Base-by-base conservation (phyloP, 2,113 vertebrate species). In the Pteruthius melanotis region DNA sequence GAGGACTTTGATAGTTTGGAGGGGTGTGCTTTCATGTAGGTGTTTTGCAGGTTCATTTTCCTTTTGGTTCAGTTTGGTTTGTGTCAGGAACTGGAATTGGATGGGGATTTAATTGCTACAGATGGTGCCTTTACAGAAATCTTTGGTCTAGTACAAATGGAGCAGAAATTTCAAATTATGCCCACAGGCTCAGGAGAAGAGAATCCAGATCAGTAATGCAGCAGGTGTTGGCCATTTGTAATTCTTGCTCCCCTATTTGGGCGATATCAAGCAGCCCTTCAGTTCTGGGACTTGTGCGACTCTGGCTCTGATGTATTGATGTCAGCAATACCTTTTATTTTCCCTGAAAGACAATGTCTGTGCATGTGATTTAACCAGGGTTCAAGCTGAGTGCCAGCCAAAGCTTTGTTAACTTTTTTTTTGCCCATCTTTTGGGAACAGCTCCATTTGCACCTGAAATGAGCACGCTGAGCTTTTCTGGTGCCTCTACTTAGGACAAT, bases 81-180 rank as follows among this genome's bases (percentile, higher is more conserved):
- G 40, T 68, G 77, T 79, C 70, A 91, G 87, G 60, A 82, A 50
- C n/a, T 52, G 54, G 83, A 90, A n/a, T 0, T 80, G 80, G 89
- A 81, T 52, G 42, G 49, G 64, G 87, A 75, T 93, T 93, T 93
- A 60, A 66, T 92, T 81, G 57, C 77, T 90, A 40, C 91, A 94
- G 91, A 78, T 89, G 72, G 72, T 89, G 72, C 35, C 72, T 94
- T 91, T 72, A 92, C 31, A 71, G 83, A 78, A 94, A 91, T 64
- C 72, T 95, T 94, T 91, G 65, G 69, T 95, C 27, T 75, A 24
- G 64, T 68, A 68, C 57, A 70, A 91, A 89, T 60, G 49, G 86
- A 95, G 75, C 47, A 64, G 87, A 75, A 89, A 91, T 71, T 75
- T 89, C 80, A 59, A 56, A 42, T 87, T 6, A 59, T 91, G 49